phyloP scores from a whole-genome alignment of 2,888 invertebrate genomes.

The Neoitamus cyanurus region DNA sequence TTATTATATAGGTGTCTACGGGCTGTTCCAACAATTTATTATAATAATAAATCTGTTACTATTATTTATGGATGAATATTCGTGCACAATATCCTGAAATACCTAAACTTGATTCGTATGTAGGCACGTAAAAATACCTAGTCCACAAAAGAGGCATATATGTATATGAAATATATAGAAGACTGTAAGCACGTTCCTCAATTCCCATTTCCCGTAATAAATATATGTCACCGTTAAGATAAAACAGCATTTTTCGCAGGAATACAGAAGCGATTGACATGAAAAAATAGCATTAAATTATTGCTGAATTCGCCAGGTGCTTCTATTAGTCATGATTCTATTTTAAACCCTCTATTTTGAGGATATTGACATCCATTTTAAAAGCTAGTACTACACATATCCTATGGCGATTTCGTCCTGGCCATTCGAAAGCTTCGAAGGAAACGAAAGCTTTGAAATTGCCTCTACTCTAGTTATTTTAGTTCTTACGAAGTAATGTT shows the following conservation, averaged over 20 bases:
- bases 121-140: neutral
- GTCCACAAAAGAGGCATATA: neutral
- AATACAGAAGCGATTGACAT: neutral
- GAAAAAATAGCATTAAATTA: neutral
- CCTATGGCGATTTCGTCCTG: neutral
- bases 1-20: too few relatives aligned
- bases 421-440: neutral
- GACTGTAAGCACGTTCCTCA: neutral
- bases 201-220: neutral
- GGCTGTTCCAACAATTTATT: too few relatives aligned
- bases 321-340: neutral
- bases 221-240: neutral
- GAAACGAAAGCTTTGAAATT: neutral
- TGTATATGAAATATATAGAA: neutral
- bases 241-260: neutral
- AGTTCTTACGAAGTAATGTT: conserved; percentile 17
- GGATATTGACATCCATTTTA: neutral
- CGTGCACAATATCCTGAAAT: neutral
- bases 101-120: too few relatives aligned
- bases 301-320: neutral
- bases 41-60: neutral
- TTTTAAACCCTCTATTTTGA: neutral
- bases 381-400: neutral
- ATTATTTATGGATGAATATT: neutral
- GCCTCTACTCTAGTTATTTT: neutral